Base-by-base conservation (phyloP, 2,113 vertebrate species). In the Nanorana parkeri region DNA sequence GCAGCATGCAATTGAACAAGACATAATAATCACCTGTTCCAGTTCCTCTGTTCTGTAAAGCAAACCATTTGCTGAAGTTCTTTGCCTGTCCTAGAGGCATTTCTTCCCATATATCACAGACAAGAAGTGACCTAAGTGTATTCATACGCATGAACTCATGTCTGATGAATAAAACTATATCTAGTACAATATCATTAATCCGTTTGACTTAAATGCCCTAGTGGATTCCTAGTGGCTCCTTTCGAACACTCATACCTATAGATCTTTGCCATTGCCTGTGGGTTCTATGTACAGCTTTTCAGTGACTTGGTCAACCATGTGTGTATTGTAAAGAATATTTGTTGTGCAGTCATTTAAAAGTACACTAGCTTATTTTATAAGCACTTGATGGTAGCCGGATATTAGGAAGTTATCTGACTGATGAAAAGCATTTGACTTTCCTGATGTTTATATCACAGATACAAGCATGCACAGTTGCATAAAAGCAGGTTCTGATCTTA, bases 101-200 rank as follows among this genome's bases (percentile, higher is more conserved):
- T 60, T 47, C 41, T 21, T 21, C 58, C 58, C n/a, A 60, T 60
- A 60, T 21, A 60, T 60, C 58, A 60, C n/a, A 60, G 20, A 60
- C 58, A 60, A 21, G 58, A 60, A 60, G 58, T 60, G 58, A 29
- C 28, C 65, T 67, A 36, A n/a, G 29, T 36, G 58, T 60, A 60
- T 60, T 60, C 58, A 60, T 60, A 60, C 58, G 17, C 58, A 41
- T 67, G 65, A 41, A 11, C 28, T 41, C 16, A 24, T 67, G 64
- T 29, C 26, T 29, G 26, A 20, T 67, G 65, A 67, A n/a, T 28
- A 32, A 67, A 67, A 67, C 58, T 60, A n/a, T 60, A 21, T 60
- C 58, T 60, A 21, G 58, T 23, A 60, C 58, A 60, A 60, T 60
- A 60, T 20, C 29, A 41, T 41, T 67, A 32, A 32, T 36, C 29